phyloP scores from a whole-genome alignment of 2,888 invertebrate genomes.

The Endotricha flammealis region DNA sequence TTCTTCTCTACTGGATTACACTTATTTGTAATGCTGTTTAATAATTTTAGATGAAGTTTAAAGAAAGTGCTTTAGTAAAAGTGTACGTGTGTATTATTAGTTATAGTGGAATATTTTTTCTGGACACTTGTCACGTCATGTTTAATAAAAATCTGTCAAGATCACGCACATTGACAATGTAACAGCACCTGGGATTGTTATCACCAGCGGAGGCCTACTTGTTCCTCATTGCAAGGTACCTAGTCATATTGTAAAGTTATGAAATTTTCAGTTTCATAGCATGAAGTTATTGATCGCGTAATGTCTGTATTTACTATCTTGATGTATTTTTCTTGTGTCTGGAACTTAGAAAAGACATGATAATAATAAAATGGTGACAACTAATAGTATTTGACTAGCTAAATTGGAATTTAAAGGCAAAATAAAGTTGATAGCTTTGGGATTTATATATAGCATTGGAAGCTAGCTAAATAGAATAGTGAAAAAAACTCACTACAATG shows the following conservation, averaged over 20 bases:
- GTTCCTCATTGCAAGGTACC: slow-evolving; percentile 9
- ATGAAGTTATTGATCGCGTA: slow-evolving; percentile 16
- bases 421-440: too few species aligned
- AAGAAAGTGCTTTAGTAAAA: background rate
- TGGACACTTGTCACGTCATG: slow-evolving; percentile 27
- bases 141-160: slow-evolving; percentile 37
- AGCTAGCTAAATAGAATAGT: too few species aligned
- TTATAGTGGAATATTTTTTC: background rate
- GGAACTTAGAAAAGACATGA: too few species aligned
- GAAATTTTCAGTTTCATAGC: slow-evolving; percentile 5
- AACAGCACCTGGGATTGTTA: slow-evolving; percentile 14
- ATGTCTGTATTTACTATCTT: too few species aligned
- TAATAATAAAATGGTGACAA: too few species aligned
- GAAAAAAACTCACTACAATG: too few species aligned
- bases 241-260: background rate
- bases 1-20: too few species aligned
- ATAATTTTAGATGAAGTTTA: background rate
- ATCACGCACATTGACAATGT: slow-evolving; percentile 32
- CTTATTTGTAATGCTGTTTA: background rate
- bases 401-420: too few species aligned
- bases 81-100: background rate
- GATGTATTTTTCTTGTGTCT: too few species aligned
- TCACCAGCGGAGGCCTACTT: slow-evolving; percentile 2
- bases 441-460: too few species aligned
- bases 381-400: too few species aligned